Evolutionary conservation across 1,140 invertebrate species (phyloP).

Genomic region (Pantala flavescens): DNA sequence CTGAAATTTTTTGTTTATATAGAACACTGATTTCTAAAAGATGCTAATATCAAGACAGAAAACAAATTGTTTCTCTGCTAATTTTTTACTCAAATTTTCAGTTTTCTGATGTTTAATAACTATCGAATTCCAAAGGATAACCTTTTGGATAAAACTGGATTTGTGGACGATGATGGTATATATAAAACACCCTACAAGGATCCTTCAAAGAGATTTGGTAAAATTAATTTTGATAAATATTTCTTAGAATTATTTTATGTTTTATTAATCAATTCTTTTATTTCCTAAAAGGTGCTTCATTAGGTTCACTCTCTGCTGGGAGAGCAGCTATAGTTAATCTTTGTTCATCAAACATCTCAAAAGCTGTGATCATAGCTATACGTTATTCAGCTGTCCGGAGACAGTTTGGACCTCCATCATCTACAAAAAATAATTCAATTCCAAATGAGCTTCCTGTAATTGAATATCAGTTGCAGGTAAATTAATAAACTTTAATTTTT

Average conservation of each 20-base stretch:
- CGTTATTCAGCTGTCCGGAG: slow-evolving; percentile 68
- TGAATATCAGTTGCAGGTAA: slow-evolving; percentile 71
- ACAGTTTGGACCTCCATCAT: slow-evolving; percentile 58
- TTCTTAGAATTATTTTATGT: neutral
- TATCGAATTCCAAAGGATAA: slow-evolving; percentile 48
- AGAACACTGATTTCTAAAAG: too few relatives aligned
- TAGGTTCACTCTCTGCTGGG: slow-evolving; percentile 59
- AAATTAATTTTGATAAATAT: neutral
- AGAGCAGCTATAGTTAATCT: slow-evolving; percentile 63
- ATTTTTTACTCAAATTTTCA: slow-evolving; percentile 28
- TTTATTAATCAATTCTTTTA: slow-evolving; percentile 18
- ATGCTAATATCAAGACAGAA: too few relatives aligned
- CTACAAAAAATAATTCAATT: slow-evolving; percentile 22
- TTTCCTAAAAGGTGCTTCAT: slow-evolving; percentile 35
- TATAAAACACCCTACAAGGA: slow-evolving; percentile 64
- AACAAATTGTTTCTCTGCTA: neutral
- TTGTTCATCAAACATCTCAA: slow-evolving; percentile 51
- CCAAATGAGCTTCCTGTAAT: slow-evolving; percentile 60
- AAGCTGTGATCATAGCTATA: slow-evolving; percentile 64
- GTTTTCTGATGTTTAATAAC: slow-evolving; percentile 49
- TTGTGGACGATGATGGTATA: slow-evolving; percentile 48
- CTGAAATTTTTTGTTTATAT: neutral
- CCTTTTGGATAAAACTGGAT: slow-evolving; percentile 51
- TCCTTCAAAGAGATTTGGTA: slow-evolving; percentile 60
- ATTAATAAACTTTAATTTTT: slow-evolving; percentile 14